Conservation (phyloP, 2,113 vertebrate genomes). For the Felis chaus region DNA sequence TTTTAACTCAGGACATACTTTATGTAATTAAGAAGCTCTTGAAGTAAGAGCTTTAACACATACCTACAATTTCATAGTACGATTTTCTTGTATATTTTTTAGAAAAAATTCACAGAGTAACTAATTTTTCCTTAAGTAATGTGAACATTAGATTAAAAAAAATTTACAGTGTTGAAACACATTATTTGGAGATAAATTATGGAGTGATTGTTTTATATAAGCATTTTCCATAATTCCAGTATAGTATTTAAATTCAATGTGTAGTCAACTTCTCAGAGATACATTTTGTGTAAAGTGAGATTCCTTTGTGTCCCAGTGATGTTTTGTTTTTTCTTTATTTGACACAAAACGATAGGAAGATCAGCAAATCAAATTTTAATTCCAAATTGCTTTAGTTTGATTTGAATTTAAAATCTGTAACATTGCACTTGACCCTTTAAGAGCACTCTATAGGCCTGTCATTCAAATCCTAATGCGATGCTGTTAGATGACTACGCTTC, state of each 20-base stretch:
- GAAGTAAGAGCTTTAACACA: not conserved
- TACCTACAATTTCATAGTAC: not conserved
- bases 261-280: constrained; percentile 13
- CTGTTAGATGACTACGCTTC: not conserved
- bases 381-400: not conserved
- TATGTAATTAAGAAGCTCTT: not conserved
- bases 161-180: not conserved
- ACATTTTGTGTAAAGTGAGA: not conserved
- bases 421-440: not conserved
- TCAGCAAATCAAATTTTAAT: not conserved
- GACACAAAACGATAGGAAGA: not conserved
- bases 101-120: not conserved
- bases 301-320: not conserved
- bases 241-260: not conserved
- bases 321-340: not conserved
- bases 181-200: not conserved
- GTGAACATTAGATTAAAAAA: not conserved
- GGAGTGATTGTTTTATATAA: constrained; percentile 1
- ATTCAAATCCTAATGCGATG: not conserved
- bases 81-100: not conserved
- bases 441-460: not conserved
- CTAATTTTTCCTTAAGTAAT: not conserved
- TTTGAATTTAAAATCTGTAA: constrained; percentile 35
- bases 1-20: constrained; percentile 27
- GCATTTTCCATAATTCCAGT: not conserved